phyloP scores from a whole-genome alignment of 2,888 invertebrate species.

The Brachynemurus nebulosus region DNA sequence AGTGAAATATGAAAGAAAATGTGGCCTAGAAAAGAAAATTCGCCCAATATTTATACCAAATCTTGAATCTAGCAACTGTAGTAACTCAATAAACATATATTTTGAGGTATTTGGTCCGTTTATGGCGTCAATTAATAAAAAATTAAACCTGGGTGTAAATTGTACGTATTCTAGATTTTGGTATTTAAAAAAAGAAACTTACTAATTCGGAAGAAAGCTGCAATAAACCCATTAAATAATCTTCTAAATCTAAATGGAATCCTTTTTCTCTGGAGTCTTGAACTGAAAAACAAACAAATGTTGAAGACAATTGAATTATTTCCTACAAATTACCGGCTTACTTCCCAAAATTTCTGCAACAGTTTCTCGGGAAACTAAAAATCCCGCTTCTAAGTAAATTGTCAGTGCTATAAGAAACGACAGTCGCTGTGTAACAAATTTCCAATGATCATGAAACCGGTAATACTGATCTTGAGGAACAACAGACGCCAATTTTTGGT shows the following conservation, averaged over 20 bases:
- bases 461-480: slow-evolving; percentile 71
- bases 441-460: slow-evolving; percentile 81
- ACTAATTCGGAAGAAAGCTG: slow-evolving; percentile 76
- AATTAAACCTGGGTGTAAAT: no score
- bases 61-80: no score
- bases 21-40: no score
- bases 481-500: slow-evolving; percentile 44
- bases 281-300: slow-evolving; percentile 38
- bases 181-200: slow-evolving; percentile 25
- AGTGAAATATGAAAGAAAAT: no score
- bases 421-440: slow-evolving; percentile 63
- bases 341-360: slow-evolving; percentile 66
- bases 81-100: no score
- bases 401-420: slow-evolving; percentile 65
- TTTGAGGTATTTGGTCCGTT: no score
- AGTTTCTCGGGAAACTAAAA: slow-evolving; percentile 57
- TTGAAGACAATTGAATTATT: slow-evolving; percentile 3
- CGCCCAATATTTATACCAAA: no score
- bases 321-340: no score
- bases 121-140: no score
- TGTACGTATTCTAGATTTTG: no score
- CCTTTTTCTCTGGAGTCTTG: slow-evolving; percentile 53
- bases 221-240: slow-evolving; percentile 73
- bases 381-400: slow-evolving; percentile 65
- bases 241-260: slow-evolving; percentile 83